Base-by-base conservation (phyloP, 1,140 invertebrate genomes). In the Drosophila pruinosa region DNA sequence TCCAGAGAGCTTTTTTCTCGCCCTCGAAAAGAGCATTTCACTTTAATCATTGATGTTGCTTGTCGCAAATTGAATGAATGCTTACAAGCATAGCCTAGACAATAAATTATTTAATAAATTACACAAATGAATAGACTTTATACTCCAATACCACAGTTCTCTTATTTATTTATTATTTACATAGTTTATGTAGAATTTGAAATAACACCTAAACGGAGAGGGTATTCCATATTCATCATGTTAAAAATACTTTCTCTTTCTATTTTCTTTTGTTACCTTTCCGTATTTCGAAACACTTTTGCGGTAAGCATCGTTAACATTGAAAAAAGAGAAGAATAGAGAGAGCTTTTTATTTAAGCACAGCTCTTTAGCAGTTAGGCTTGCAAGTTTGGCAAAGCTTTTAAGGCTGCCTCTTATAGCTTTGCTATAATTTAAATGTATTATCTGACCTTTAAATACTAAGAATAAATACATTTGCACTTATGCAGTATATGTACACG, bases 1-100 rank as follows among this genome's bases (percentile, higher is more conserved):
- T 86, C 81, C 74, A 81, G 73, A 71, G 56, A 86, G 73, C 77
- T 85, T 83, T 78, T 15, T 28, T 5, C 8, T 47, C 34, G 12
- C 71, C 64, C 45, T 41, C 5, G 2, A 21, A 28, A 2, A 21
- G 39, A 3, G n/a, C 4, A 56, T 4, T 12, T 22, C 17, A 12
- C 8, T 7, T 15, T 3, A 7, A 6, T 14, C n/a, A 45, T 22
- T 12, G 10, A 22, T 6, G 1, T 45, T 45, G 43, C n/a, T 21
- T 4, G 10, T 19, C n/a, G 0, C 21, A 45, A 24, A 24, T 4
- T 6, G 1, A 24, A 45, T 24, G 1, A 45, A 6, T 22, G n/a
- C 4, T 4, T n/a, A 10, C n/a, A n/a, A n/a, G n/a, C 4, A 14
- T 14, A 12, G 10, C 19, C 7, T 5, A 12, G 10, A 1, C 19